Evolutionary conservation across 2,888 invertebrate genomes (phyloP).

Genomic region (Vannuccia rotundouncinata): DNA sequence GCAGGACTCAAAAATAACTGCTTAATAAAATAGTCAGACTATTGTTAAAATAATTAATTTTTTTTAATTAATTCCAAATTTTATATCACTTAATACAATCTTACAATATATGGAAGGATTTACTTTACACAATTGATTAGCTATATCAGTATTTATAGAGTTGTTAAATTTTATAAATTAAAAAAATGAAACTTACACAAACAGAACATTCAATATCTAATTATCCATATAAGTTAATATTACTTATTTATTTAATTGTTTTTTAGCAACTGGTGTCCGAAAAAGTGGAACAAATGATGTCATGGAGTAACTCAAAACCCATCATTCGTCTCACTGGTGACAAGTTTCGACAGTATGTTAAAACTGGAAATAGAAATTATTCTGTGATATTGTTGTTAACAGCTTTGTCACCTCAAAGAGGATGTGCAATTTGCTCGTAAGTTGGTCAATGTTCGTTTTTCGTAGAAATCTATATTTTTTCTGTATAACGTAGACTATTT

Average conservation of each 20-base stretch:
- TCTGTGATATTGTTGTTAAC: slow-evolving; percentile 93
- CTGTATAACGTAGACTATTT: slow-evolving; percentile 87
- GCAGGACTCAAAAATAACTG: too few species aligned
- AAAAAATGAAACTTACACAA: too few species aligned
- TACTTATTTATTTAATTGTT: slow-evolving; percentile 27
- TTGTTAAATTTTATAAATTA: too few species aligned
- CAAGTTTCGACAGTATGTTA: slow-evolving; percentile 81
- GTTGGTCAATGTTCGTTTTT: slow-evolving; percentile 45
- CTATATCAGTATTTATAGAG: too few species aligned
- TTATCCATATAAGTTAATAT: too few species aligned
- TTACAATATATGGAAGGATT: too few species aligned
- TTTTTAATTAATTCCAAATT: too few species aligned
- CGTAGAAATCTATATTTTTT: slow-evolving; percentile 78
- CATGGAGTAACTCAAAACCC: slow-evolving; percentile 76
- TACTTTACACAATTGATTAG: too few species aligned
- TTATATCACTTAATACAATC: too few species aligned
- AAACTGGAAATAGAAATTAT: slow-evolving; percentile 82
- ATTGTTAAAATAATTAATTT: too few species aligned
- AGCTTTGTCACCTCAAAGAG: slow-evolving; percentile 81
- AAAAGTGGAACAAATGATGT: slow-evolving; percentile 66
- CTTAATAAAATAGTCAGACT: too few species aligned
- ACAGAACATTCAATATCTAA: too few species aligned
- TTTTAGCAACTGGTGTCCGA: slow-evolving; percentile 5
- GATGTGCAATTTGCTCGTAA: slow-evolving; percentile 82
- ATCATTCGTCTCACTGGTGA: slow-evolving; percentile 82